phyloP scores from a whole-genome alignment of 1,140 invertebrate species.

The Conus ventricosus region DNA sequence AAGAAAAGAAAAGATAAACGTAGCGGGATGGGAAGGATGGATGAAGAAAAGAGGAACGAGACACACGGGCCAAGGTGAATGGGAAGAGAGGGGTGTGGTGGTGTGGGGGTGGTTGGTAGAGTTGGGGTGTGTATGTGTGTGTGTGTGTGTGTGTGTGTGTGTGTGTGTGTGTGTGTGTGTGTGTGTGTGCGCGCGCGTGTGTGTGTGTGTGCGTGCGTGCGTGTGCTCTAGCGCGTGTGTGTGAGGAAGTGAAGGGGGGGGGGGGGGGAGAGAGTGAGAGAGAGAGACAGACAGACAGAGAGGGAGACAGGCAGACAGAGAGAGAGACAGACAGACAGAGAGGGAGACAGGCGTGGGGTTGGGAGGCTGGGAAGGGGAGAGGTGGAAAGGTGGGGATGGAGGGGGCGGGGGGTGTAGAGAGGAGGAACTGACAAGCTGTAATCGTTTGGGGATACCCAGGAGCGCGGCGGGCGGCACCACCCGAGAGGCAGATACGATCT shows the following conservation, averaged over 20 bases:
- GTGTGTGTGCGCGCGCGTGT: no score
- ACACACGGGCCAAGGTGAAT: no score
- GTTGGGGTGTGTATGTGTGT: no score
- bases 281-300: neutral
- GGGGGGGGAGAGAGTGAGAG: conserved; percentile 22
- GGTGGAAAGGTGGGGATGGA: neutral
- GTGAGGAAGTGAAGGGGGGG: neutral
- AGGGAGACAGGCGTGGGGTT: neutral
- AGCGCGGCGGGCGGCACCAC: neutral
- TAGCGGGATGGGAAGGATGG: no score
- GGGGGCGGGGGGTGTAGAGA: neutral
- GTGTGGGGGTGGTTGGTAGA: no score
- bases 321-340: neutral
- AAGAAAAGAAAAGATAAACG: no score
- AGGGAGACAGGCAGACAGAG: neutral
- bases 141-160: no score
- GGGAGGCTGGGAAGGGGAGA: neutral
- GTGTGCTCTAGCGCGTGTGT: no score
- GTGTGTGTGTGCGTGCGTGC: no score
- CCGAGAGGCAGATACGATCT: neutral
- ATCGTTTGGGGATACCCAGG: neutral
- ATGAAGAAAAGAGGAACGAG: no score
- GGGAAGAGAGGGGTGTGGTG: no score
- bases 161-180: no score
- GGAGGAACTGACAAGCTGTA: neutral